Evolutionary conservation across 1,140 invertebrate species (phyloP).

Genomic region (Euglossa dilemma): DNA sequence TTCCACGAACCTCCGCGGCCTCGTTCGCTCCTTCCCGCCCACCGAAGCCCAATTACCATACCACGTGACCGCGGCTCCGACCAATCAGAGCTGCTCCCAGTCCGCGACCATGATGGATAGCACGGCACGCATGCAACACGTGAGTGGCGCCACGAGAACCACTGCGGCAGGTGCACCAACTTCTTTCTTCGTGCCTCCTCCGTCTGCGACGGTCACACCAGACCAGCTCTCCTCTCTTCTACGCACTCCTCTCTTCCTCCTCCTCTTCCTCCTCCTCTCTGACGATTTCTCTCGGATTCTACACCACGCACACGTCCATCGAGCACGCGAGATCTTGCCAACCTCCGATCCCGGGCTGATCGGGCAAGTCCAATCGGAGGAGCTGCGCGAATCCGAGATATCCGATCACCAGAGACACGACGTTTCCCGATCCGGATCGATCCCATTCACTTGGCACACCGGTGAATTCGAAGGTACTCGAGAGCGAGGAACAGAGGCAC

Average conservation of each 20-base stretch:
- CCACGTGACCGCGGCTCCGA: conserved; percentile 82
- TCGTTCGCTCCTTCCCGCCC: conserved; percentile 81
- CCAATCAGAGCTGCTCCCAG: conserved; percentile 83
- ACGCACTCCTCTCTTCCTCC: too few relatives aligned
- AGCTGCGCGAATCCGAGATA: neutral
- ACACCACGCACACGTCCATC: neutral
- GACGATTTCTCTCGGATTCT: neutral
- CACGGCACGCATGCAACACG: conserved; percentile 80
- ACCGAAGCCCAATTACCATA: conserved; percentile 83
- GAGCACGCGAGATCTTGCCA: too few relatives aligned
- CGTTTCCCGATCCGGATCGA: neutral
- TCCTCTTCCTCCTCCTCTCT: too few relatives aligned
- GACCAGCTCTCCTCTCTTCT: conserved; percentile 5
- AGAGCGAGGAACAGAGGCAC: neutral
- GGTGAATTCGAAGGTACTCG: neutral
- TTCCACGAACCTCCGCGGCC: conserved; percentile 71
- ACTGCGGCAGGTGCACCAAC: conserved; percentile 80
- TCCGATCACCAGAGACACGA: neutral
- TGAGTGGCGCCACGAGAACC: conserved; percentile 80
- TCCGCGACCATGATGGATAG: conserved; percentile 86
- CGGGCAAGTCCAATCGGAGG: neutral
- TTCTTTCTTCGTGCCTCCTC: conserved; percentile 50
- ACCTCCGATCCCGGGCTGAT: too few relatives aligned
- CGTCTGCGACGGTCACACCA: conserved; percentile 31
- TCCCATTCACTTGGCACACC: conserved; percentile 37